Evolutionary conservation across 2,888 invertebrate genomes (phyloP).

Genomic region (Andrena praecox): DNA sequence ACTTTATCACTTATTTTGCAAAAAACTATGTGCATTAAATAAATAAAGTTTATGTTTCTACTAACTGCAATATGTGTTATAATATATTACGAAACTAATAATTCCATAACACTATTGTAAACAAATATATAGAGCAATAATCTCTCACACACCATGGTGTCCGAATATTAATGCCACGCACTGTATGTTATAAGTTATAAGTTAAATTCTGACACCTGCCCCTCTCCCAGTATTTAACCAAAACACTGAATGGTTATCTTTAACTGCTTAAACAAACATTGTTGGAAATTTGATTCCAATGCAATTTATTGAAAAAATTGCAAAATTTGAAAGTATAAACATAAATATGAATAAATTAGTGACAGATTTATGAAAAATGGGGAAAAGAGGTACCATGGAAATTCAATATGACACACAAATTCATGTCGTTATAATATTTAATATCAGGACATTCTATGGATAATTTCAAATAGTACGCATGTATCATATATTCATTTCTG

Average conservation of each 20-base stretch:
- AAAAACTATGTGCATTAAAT: background rate
- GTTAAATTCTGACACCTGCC: too few relatives aligned
- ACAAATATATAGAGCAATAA: background rate
- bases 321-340: too few relatives aligned
- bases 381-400: background rate
- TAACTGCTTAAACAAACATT: too few relatives aligned
- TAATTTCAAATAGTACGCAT: conserved; percentile 81
- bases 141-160: background rate
- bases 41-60: background rate
- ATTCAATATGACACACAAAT: conserved; percentile 72
- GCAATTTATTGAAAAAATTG: too few relatives aligned
- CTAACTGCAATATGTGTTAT: background rate
- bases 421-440: conserved; percentile 83
- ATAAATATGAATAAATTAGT: background rate
- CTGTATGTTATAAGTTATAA: too few relatives aligned
- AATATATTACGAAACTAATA: background rate
- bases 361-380: background rate
- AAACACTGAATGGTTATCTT: too few relatives aligned
- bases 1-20: background rate
- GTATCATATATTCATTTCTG: conserved; percentile 73
- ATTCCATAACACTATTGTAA: background rate
- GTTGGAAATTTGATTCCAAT: too few relatives aligned
- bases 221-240: too few relatives aligned
- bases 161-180: background rate
- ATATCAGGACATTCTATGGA: conserved; percentile 83